phyloP scores from a whole-genome alignment of 2,888 invertebrate genomes.

The Argynnis bischoffii region DNA sequence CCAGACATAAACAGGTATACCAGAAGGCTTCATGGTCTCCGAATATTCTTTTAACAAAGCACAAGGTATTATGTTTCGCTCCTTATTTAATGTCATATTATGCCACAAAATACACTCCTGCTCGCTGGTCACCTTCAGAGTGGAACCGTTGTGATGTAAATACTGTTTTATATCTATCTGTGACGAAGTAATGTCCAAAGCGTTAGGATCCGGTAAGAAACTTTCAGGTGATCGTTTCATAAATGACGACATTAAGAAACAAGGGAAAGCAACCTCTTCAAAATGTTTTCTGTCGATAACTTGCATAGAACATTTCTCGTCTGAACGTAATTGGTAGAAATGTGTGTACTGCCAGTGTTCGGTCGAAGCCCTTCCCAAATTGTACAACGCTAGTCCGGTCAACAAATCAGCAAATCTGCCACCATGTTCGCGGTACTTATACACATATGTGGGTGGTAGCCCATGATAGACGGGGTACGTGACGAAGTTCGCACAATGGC shows the following conservation, averaged over 20 bases:
- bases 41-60: conserved; percentile 66
- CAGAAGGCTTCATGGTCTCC: conserved; percentile 62
- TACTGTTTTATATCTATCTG: conserved; percentile 59
- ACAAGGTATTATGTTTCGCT: conserved; percentile 62
- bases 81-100: conserved; percentile 57
- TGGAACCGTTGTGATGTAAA: conserved; percentile 50
- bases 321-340: conserved; percentile 52
- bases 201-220: conserved; percentile 45
- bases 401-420: conserved; percentile 63
- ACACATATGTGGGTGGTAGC: conserved; percentile 67
- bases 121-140: conserved; percentile 55
- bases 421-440: conserved; percentile 63
- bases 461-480: conserved; percentile 72
- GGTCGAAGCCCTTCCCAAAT: conserved; percentile 62
- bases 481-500: conserved; percentile 56
- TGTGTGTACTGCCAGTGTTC: conserved; percentile 53
- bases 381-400: conserved; percentile 70
- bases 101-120: conserved; percentile 72
- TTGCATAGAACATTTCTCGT: conserved; percentile 69
- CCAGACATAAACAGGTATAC: conserved; percentile 70
- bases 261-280: conserved; percentile 66
- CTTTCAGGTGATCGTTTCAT: conserved; percentile 52
- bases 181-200: conserved; percentile 63
- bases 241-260: conserved; percentile 72
- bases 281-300: conserved; percentile 59